Base-by-base conservation (phyloP, 2,888 invertebrate species). In the Sminthurides aquaticus region DNA sequence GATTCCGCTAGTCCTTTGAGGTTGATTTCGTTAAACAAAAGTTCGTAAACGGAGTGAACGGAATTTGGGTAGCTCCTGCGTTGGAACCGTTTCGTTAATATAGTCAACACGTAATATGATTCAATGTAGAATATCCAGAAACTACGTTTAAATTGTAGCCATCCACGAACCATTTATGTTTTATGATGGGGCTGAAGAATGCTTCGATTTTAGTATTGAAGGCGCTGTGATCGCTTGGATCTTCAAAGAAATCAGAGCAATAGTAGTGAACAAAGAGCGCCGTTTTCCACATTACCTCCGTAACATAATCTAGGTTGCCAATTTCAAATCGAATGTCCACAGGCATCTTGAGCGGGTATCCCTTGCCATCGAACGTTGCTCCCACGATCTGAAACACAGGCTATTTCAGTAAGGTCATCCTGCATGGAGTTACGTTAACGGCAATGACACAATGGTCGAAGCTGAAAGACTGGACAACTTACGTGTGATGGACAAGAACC, bases 291-390 rank as follows among this genome's bases (percentile, higher is more conserved):
- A 49, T 49, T 1, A 49, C 27, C 20, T 60, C 60, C 15, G 49
- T 24, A 18, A 60, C 49, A n/a, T 49, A 60, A 27, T 60, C 60
- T n/a, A 60, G 18, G 27, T 60, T 60, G 2, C 60, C 60, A 3
- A 49, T 2, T 26, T 60, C 60, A 25, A 49, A 60, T 25, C 25
- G 24, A 25, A 60, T 24, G 18, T 60, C 60, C 1, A 20, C 49
- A 1, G 49, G 49, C 27, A 60, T 60, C 2, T 60, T 27, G 3
- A 8, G n/a, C 2, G 20, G 22, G 27, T 60, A 60, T 5, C 24
- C 15, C 3, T 15, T 60, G 2, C 2, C 49, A n/a, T 60, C 49
- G n/a, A 48, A 60, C 1, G 11, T 48, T 18, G 59, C 20, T n/a
- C 8, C 28, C 1, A 34, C 24, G 48, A 59, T 59, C 59, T 59